phyloP scores from a whole-genome alignment of 2,888 invertebrate genomes.

The Pardosa pseudoannulata region DNA sequence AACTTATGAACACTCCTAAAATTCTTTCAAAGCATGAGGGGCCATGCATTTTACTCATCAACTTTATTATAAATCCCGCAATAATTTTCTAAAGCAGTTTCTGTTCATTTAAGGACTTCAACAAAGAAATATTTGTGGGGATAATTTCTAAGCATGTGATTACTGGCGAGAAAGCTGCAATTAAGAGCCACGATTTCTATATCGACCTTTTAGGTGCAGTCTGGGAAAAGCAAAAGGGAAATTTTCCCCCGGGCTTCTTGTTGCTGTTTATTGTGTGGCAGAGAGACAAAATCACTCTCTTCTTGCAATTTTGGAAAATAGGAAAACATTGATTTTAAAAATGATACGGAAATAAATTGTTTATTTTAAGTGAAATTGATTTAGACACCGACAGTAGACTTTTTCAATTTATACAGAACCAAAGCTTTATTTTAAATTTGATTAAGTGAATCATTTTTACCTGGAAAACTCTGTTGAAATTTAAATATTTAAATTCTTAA shows the following conservation, averaged over 20 bases:
- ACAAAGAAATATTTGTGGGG: conserved; percentile 6
- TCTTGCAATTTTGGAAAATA: no score
- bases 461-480: no score
- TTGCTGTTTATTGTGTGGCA: neutral
- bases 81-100: neutral
- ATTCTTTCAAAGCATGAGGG: neutral
- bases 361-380: no score
- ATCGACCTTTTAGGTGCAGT: neutral
- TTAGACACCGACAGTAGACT: no score
- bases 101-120: conserved; percentile 3
- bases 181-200: conserved; percentile 8
- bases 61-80: neutral
- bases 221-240: neutral
- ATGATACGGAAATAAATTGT: no score
- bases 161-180: neutral
- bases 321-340: no score
- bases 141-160: conserved; percentile 6
- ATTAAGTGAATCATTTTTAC: no score
- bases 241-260: neutral
- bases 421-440: no score
- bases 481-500: no score
- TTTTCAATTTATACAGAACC: no score
- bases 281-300: neutral
- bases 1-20: no score
- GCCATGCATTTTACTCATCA: neutral